Percentiles rank a stretch among this genome's conserved stretches.
Evolutionary conservation across 2,797 vertebrate genomes (phyloP).

Genomic region (Galaxias olidus): DNA sequence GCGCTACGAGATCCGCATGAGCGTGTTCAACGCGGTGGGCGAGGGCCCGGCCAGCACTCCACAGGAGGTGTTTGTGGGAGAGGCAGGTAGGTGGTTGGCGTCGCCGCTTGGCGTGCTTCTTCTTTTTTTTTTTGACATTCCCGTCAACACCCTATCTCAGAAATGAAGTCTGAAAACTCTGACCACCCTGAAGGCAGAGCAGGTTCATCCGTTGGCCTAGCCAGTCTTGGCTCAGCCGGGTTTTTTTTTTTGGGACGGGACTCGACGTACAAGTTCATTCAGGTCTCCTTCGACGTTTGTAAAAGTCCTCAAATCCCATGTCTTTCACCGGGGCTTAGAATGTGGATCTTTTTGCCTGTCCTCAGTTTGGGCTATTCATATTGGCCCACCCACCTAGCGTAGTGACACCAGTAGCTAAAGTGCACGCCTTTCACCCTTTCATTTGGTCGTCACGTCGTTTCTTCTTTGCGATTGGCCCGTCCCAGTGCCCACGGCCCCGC

Average conservation of each 20-base stretch:
- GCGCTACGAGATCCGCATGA: slow-evolving; percentile 94
- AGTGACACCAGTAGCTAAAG: background rate
- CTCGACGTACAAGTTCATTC: slow-evolving; percentile 1
- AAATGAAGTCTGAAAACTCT: background rate
- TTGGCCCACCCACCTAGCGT: background rate
- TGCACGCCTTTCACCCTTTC: background rate
- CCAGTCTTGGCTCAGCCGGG: background rate
- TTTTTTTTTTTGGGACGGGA: background rate
- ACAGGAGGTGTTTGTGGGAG: slow-evolving; percentile 95
- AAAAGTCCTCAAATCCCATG: background rate
- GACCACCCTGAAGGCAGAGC: background rate
- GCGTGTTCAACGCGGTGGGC: slow-evolving; percentile 90
- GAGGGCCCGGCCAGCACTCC: slow-evolving; percentile 90
- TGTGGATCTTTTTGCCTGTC: background rate
- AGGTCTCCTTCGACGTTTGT: background rate
- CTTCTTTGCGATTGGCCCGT: background rate
- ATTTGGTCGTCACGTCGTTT: background rate
- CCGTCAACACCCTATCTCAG: background rate
- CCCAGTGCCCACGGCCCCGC: slow-evolving; percentile 87
- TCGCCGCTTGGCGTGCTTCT: background rate
- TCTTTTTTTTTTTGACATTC: slow-evolving; percentile 10
- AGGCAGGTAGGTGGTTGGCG: slow-evolving; percentile 81
- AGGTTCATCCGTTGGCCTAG: background rate
- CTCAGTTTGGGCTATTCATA: background rate
- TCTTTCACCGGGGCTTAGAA: slow-evolving; percentile 1